A percentile compares a stretch with the other conserved stretches of the same genome.
Conservation (phyloP, 92 coral and sea anemone genomes). For the Muricea muricata region DNA sequence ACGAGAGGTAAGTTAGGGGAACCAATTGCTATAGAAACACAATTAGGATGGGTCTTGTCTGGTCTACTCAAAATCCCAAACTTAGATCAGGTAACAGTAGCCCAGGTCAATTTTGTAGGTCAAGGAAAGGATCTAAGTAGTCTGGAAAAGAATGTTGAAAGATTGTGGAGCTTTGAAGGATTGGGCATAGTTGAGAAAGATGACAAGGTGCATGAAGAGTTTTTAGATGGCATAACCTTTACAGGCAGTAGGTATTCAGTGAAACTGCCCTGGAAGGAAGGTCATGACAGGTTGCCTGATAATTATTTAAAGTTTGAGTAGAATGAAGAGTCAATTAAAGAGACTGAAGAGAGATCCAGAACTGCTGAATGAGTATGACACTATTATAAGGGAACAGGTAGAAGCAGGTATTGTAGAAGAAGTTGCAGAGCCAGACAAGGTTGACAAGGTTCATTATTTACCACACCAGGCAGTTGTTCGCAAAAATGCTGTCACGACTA, state of each 20-base stretch:
- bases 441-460: no score
- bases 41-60: no score
- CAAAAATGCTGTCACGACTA: no score
- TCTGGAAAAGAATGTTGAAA: slow-evolving; percentile 1
- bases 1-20: slow-evolving; percentile 51
- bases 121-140: neutral
- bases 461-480: no score
- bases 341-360: no score
- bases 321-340: neutral
- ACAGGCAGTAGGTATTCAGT: slow-evolving; percentile 1
- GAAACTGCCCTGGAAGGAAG: neutral
- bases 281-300: neutral
- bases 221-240: slow-evolving; percentile 19
- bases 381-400: no score
- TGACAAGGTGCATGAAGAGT: no score
- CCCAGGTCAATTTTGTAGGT: neutral
- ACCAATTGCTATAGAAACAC: slow-evolving; percentile 67
- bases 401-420: no score
- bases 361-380: no score
- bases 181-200: no score
- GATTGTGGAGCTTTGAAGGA: no score
- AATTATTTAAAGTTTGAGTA: neutral
- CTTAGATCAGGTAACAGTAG: neutral
- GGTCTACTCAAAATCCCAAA: slow-evolving; percentile 19
- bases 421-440: no score